A percentile compares a stretch with the other conserved stretches of the same genome.
phyloP scores from a whole-genome alignment of 2,888 invertebrate genomes.

The Cheiracanthium punctorium region DNA sequence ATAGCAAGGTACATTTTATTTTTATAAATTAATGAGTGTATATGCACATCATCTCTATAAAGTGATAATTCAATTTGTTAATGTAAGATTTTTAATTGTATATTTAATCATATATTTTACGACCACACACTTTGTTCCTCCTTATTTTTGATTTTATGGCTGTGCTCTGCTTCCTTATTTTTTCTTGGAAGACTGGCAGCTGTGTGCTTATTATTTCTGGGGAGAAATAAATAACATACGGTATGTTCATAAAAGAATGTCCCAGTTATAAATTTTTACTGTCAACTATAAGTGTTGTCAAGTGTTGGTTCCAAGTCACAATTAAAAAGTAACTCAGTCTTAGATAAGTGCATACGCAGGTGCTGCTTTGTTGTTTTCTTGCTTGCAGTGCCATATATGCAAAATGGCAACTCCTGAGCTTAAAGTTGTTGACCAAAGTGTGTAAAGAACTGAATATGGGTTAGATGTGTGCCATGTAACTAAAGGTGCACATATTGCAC shows the following conservation, averaged over 20 bases:
- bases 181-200: too few relatives aligned
- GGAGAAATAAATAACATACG: too few relatives aligned
- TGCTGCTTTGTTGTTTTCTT: constrained; percentile 10
- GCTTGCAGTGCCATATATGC: neutral
- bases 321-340: neutral
- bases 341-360: neutral
- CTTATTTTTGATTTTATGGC: too few relatives aligned
- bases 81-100: too few relatives aligned
- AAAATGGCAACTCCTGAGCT: neutral
- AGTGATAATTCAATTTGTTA: too few relatives aligned
- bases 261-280: neutral
- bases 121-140: too few relatives aligned
- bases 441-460: neutral
- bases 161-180: too few relatives aligned
- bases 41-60: too few relatives aligned
- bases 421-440: neutral
- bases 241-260: neutral
- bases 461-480: constrained; percentile 1
- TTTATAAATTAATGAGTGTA: too few relatives aligned
- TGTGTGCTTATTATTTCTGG: too few relatives aligned
- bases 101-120: too few relatives aligned
- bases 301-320: neutral
- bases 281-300: neutral
- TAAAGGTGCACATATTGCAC: neutral
- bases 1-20: too few relatives aligned